Conservation (phyloP, 2,888 invertebrate species). For the Hydroisotoma schaefferi region DNA sequence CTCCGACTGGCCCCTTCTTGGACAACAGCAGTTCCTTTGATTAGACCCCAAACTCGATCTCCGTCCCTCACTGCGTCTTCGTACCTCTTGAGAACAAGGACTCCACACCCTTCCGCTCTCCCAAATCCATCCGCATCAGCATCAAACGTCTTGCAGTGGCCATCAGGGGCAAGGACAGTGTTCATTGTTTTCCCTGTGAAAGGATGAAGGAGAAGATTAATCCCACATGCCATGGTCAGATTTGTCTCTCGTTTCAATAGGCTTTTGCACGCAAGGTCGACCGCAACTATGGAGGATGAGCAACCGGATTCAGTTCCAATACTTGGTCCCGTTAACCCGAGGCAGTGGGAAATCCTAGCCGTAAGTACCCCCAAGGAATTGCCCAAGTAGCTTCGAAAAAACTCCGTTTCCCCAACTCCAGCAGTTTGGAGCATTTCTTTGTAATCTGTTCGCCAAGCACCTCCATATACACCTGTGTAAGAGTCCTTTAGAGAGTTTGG, state of each 20-base stretch:
- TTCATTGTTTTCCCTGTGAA: slow-evolving; percentile 10
- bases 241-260: slow-evolving; percentile 3
- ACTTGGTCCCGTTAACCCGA: slow-evolving; percentile 18
- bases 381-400: slow-evolving; percentile 14
- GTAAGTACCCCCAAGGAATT: slow-evolving; percentile 15
- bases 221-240: slow-evolving; percentile 9
- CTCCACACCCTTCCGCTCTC: slow-evolving; percentile 16
- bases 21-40: slow-evolving; percentile 18
- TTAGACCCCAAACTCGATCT: slow-evolving; percentile 16
- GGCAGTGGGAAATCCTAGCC: slow-evolving; percentile 12
- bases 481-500: background rate
- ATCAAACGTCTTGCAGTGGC: slow-evolving; percentile 21
- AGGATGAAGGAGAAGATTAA: slow-evolving; percentile 16
- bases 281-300: slow-evolving; percentile 17
- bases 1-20: slow-evolving; percentile 19
- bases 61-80: slow-evolving; percentile 15
- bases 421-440: slow-evolving; percentile 6
- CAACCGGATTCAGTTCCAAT: slow-evolving; percentile 15
- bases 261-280: slow-evolving; percentile 19
- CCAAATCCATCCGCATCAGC: slow-evolving; percentile 19
- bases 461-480: slow-evolving; percentile 11
- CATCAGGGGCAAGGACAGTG: slow-evolving; percentile 23
- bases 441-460: slow-evolving; percentile 11
- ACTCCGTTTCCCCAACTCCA: slow-evolving; percentile 12
- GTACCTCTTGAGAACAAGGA: slow-evolving; percentile 13